Evolutionary conservation across 1,140 invertebrate genomes (phyloP), one percentile per base, ranked within the genome.

Genomic region (Elymnias hypermnestra): DNA sequence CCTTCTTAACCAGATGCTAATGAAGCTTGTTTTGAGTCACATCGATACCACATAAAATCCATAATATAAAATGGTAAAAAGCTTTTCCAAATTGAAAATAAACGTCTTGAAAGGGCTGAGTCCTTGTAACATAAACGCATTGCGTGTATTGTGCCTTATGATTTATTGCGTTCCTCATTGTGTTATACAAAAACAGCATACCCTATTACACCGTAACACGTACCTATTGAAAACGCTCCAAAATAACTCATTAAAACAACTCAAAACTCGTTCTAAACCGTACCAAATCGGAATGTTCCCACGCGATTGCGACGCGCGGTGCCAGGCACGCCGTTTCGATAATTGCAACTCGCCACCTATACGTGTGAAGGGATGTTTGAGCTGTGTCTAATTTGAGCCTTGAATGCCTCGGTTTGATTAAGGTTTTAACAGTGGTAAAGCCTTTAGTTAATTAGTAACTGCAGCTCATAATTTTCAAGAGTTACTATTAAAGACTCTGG

Each of bases 291-390:
- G 29, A 4, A 15, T 5, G 29, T 7, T 29, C 29, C 29, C 14
- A 8, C 29, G 5, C 29, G 13, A 33, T 33, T 12, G 26, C 6
- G 4, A 14, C 6, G 2, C 2, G 29, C 8, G 29, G 29, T 33
- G 13, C 29, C 29, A 33, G 29, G 29, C 14, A 15, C 29, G 26
- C 26, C 5, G 29, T 33, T 33, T 33, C 29, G 29, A 33, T 33
- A 33, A 33, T 33, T 33, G 29, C 29, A 33, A 8, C 13, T 14
- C 29, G 29, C 14, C 29, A 33, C 29, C 29, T 33, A 15, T 33
- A 33, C 29, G 29, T 33, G 29, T 33, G 29, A 33, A 33, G 3
- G n/a, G 26, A 4, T 4, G n/a, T 2, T 26, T 2, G 3, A 29
- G n/a, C 26, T 29, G 23, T 9, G 9, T 33, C 29, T 33, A 33